phyloP scores from a whole-genome alignment of 2,888 invertebrate species.

The Diaprepes abbreviatus region DNA sequence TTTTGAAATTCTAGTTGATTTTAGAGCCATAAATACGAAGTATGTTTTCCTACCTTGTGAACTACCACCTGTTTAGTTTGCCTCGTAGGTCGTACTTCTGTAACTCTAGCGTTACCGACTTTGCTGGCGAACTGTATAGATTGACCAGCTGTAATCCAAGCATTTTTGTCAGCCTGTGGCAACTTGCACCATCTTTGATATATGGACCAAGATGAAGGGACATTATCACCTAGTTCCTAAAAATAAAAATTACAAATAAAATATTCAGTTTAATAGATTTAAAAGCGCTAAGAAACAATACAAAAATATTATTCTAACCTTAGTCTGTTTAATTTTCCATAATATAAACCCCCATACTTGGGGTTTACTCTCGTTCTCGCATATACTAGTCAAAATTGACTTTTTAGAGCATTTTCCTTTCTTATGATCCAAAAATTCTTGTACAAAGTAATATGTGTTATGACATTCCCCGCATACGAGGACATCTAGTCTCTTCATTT shows the following conservation, averaged over 20 bases:
- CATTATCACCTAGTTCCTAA: slow-evolving; percentile 75
- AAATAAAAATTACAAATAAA: slow-evolving; percentile 7
- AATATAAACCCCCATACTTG: slow-evolving; percentile 89
- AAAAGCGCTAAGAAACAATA: not conserved
- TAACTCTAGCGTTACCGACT: slow-evolving; percentile 78
- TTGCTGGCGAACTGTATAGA: slow-evolving; percentile 81
- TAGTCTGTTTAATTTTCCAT: slow-evolving; percentile 79
- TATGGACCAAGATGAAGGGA: slow-evolving; percentile 77
- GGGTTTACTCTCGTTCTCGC: slow-evolving; percentile 82
- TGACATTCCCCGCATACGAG: slow-evolving; percentile 89
- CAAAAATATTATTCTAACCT: slow-evolving; percentile 55
- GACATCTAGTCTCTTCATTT: slow-evolving; percentile 82
- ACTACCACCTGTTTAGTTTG: slow-evolving; percentile 48
- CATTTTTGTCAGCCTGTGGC: slow-evolving; percentile 79
- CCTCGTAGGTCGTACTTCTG: slow-evolving; percentile 65
- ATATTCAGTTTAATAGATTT: not conserved
- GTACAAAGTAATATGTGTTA: slow-evolving; percentile 83
- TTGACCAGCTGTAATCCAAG: slow-evolving; percentile 86
- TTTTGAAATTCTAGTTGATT: not conserved
- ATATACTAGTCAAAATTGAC: slow-evolving; percentile 74
- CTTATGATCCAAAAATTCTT: slow-evolving; percentile 84
- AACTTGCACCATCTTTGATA: slow-evolving; percentile 89
- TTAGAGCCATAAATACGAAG: no score
- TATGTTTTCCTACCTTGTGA: slow-evolving; percentile 50
- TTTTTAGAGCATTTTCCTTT: slow-evolving; percentile 71